phyloP scores from a whole-genome alignment of 1,140 invertebrate genomes.

The Coelopa frigida region DNA sequence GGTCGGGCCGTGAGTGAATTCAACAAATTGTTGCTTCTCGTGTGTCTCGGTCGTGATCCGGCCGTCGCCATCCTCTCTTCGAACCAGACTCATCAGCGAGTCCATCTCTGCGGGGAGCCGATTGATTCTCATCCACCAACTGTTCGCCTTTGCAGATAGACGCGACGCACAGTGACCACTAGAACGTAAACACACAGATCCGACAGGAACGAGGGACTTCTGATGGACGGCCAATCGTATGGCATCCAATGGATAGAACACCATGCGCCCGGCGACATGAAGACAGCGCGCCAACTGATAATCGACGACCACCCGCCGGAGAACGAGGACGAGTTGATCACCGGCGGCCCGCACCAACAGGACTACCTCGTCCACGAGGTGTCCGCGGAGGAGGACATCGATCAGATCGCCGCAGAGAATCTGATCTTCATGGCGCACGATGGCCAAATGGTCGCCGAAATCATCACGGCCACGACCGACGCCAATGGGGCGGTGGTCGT shows the following conservation, averaged over 20 bases:
- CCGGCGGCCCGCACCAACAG: conserved; percentile 16
- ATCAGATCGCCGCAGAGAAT: conserved; percentile 57
- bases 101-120: no score
- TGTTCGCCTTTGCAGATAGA: no score
- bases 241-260: conserved; percentile 41
- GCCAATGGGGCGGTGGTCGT: conserved; percentile 48
- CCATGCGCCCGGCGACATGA: conserved; percentile 15
- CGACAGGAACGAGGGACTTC: no score
- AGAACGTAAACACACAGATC: no score
- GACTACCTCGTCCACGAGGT: conserved; percentile 11
- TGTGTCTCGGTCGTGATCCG: no score
- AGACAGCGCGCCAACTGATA: conserved; percentile 10
- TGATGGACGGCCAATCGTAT: conserved; percentile 10
- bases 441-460: conserved; percentile 33
- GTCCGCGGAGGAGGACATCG: conserved; percentile 29
- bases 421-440: conserved; percentile 54
- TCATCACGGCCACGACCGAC: conserved; percentile 34
- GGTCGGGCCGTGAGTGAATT: no score
- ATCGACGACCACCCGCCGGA: conserved; percentile 20
- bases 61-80: no score
- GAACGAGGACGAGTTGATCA: conserved; percentile 26
- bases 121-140: no score
- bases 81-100: no score
- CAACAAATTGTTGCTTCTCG: no score
- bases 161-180: no score